phyloP scores from a whole-genome alignment of 2,888 invertebrate genomes.

The Andrena flavipes region DNA sequence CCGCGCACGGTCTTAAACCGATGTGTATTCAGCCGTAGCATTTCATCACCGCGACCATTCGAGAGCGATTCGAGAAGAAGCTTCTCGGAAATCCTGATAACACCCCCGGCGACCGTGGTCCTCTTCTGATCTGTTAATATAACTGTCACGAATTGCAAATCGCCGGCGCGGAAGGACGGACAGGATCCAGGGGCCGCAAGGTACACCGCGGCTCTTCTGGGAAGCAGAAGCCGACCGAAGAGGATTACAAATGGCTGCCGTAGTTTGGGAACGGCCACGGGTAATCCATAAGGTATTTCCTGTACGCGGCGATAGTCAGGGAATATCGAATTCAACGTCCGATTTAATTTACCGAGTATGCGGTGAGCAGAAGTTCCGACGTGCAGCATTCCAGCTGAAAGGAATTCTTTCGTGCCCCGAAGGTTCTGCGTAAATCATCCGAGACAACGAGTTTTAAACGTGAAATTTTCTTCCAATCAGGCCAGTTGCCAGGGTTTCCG shows the following conservation, averaged over 20 bases:
- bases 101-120: conserved; percentile 27
- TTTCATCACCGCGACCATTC: not conserved
- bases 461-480: conserved; percentile 71
- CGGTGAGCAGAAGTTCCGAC: conserved; percentile 9
- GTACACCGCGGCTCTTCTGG: conserved; percentile 69
- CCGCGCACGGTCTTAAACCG: not conserved
- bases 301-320: conserved; percentile 38
- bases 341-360: conserved; percentile 50
- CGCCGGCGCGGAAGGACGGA: conserved; percentile 67
- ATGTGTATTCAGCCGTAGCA: not conserved
- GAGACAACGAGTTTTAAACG: conserved; percentile 30
- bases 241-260: conserved; percentile 74
- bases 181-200: conserved; percentile 70
- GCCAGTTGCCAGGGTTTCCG: conserved; percentile 63
- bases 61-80: conserved; percentile 2
- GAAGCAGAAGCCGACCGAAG: conserved; percentile 67
- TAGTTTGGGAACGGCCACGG: conserved; percentile 62
- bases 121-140: conserved; percentile 59
- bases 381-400: conserved; percentile 6
- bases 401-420: conserved; percentile 32
- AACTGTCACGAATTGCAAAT: conserved; percentile 75
- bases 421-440: conserved; percentile 37
- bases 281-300: conserved; percentile 62
- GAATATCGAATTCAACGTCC: conserved; percentile 55
- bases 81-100: conserved; percentile 40